Evolutionary conservation across 2,113 vertebrate genomes (phyloP).

Genomic region (Malurus cyaneus): DNA sequence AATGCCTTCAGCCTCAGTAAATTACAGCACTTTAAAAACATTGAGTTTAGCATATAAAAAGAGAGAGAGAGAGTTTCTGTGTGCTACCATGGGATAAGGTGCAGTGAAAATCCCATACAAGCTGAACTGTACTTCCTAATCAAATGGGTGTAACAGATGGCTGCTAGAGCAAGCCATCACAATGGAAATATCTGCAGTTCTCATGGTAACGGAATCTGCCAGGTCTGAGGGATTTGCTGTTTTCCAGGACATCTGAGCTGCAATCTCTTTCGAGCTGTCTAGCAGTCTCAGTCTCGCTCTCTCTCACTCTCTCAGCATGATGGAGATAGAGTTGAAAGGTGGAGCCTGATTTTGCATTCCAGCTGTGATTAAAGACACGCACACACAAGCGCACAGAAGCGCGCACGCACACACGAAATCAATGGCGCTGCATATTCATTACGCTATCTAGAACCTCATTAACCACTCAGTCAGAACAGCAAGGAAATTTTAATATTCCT

Average conservation of each 20-base stretch:
- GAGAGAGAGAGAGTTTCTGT: constrained; percentile 64
- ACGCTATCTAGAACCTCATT: constrained; percentile 81
- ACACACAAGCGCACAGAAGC: neutral
- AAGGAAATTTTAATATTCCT: constrained; percentile 65
- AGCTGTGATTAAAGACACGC: constrained; percentile 82
- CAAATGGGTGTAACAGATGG: constrained; percentile 98
- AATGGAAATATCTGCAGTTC: constrained; percentile 92
- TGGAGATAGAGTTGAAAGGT: constrained; percentile 85
- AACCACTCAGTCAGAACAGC: constrained; percentile 60
- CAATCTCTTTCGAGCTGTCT: constrained; percentile 87
- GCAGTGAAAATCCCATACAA: constrained; percentile 81
- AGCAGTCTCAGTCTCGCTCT: constrained; percentile 79
- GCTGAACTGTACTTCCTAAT: constrained; percentile 87
- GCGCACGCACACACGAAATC: neutral
- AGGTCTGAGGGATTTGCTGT: constrained; percentile 89
- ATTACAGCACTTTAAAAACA: constrained; percentile 78
- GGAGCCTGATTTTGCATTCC: constrained; percentile 82
- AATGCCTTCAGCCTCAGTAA: constrained; percentile 71
- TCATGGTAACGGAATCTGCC: constrained; percentile 92
- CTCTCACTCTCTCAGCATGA: constrained; percentile 81
- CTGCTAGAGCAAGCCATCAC: constrained; percentile 91
- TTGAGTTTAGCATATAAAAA: constrained; percentile 79
- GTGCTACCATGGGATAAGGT: constrained; percentile 80
- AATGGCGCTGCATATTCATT: constrained; percentile 73
- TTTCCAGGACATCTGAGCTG: constrained; percentile 88